These are phyloP conservation scores for Silurus meridionalis DNA, from an alignment of 2,113 vertebrate genomes.

Conservation along the genomic window DNA sequence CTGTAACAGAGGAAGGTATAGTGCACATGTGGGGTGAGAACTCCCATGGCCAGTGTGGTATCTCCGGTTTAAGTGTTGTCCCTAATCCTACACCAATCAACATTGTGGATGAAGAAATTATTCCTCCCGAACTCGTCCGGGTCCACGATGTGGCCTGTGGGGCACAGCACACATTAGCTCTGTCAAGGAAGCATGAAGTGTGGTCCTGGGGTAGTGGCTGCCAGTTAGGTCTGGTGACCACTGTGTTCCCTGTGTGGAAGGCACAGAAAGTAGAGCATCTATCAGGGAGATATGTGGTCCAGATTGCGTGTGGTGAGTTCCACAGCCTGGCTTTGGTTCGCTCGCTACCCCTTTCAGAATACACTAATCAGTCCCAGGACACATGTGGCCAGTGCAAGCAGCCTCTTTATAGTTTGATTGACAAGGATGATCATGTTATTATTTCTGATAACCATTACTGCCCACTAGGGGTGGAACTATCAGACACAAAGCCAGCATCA, in stretches of 20 bases:
- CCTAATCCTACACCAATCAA: constrained; percentile 77
- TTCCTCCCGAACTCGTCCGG: constrained; percentile 75
- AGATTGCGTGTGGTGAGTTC: constrained; percentile 88
- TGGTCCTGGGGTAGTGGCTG: constrained; percentile 98
- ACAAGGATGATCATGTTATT: constrained; percentile 83
- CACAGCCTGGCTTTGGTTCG: constrained; percentile 94
- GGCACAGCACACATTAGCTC: constrained; percentile 87
- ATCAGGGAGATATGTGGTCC: constrained; percentile 87
- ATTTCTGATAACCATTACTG: constrained; percentile 91
- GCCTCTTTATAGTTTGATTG: constrained; percentile 79
- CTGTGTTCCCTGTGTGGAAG: constrained; percentile 84
- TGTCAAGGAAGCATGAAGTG: constrained; percentile 86
- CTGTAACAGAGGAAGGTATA: constrained; percentile 79
- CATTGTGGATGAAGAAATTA: constrained; percentile 82
- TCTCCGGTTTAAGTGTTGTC: constrained; percentile 69
- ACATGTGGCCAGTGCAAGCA: constrained; percentile 83
- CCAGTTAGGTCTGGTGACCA: constrained; percentile 89
- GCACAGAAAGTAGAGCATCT: constrained; percentile 93
- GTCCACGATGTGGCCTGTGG: constrained; percentile 87
- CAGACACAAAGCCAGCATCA: constrained; percentile 66
- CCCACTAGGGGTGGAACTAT: constrained; percentile 85
- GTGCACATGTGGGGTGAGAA: constrained; percentile 96
- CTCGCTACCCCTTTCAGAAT: constrained; percentile 73
- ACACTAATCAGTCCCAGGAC: constrained; percentile 75
- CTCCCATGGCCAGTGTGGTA: constrained; percentile 88